Evolutionary conservation across 2,113 vertebrate genomes (phyloP), one percentile per base, ranked within the genome.

Genomic region (Siniperca chuatsi): DNA sequence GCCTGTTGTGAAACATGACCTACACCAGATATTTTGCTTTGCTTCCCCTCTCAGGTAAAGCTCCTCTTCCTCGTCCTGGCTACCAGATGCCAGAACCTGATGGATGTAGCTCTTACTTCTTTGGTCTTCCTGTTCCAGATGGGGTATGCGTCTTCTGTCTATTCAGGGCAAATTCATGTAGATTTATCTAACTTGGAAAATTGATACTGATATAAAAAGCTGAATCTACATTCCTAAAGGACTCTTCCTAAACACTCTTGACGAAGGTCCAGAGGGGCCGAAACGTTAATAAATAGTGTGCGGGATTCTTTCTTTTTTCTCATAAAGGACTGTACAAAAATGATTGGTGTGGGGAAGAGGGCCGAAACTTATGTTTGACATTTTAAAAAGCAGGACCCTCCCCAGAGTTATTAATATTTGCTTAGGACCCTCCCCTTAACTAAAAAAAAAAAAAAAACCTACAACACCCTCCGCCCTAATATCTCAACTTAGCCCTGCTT

Each of bases 101-200:
- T 0, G 98, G 98, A 77, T 99, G 97, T 50, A 95, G 96, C 82
- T 97, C 98, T 85, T 96, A 97, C 89, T 98, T 99, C 90, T 95
- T 99, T 87, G 98, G 98, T 87, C 95, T 99, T 90, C 98, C 98
- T 92, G 89, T 98, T 95, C 97, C 97, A 25, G 95, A 97, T 52
- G 97, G 95, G 94, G 97, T 97, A 96, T 77, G 97, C 93, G 25
- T 75, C 10, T 37, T 65, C 35, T 62, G 12, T 69, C n/a, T 33
- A 8, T 67, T 58, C 21, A 0, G 40, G 18, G 10, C 5, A 76
- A 33, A 68, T 60, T 13, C 6, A 16, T 15, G 20, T 46, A 13
- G 50, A 33, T 58, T 33, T 48, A 57, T 37, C 0, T 0, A 11
- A 33, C 25, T 37, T 16, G 12, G 21, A 73, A 55, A 10, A 60